Evolutionary conservation across 2,888 invertebrate genomes (phyloP).

Genomic region (Agriopis aurantiaria): DNA sequence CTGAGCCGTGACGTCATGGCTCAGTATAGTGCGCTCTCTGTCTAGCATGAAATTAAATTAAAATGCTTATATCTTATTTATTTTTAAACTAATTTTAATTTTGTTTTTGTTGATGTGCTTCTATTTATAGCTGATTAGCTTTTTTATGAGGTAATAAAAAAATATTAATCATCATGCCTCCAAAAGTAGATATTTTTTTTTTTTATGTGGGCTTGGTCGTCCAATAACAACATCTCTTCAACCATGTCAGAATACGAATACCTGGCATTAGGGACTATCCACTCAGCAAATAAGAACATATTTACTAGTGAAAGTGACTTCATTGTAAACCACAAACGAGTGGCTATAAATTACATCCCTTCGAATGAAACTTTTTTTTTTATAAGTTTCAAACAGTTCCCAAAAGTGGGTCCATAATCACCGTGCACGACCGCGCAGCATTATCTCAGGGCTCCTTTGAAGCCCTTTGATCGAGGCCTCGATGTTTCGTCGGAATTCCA

Average conservation of each 20-base stretch:
- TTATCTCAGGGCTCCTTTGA: constrained; percentile 34
- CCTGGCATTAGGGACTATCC: background rate
- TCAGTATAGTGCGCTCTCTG: no score
- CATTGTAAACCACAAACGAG: background rate
- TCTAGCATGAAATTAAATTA: no score
- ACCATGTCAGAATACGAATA: background rate
- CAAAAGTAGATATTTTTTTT: no score
- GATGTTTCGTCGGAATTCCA: constrained; percentile 39
- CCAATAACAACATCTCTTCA: no score
- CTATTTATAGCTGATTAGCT: no score
- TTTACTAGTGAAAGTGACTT: background rate
- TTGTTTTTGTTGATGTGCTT: no score
- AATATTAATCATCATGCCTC: no score
- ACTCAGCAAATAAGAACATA: background rate
- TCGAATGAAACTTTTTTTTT: constrained; percentile 16
- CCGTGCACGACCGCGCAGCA: constrained; percentile 31
- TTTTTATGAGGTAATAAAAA: no score
- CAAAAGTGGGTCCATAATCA: constrained; percentile 27
- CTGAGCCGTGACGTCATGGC: no score
- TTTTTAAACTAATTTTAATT: no score
- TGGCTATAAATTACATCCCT: background rate
- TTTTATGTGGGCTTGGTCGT: no score
- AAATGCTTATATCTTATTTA: no score
- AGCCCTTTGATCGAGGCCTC: constrained; percentile 35
- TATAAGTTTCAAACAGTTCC: constrained; percentile 13